Base-by-base conservation (phyloP, 2,888 invertebrate species). In the Phaonia tiefii region DNA sequence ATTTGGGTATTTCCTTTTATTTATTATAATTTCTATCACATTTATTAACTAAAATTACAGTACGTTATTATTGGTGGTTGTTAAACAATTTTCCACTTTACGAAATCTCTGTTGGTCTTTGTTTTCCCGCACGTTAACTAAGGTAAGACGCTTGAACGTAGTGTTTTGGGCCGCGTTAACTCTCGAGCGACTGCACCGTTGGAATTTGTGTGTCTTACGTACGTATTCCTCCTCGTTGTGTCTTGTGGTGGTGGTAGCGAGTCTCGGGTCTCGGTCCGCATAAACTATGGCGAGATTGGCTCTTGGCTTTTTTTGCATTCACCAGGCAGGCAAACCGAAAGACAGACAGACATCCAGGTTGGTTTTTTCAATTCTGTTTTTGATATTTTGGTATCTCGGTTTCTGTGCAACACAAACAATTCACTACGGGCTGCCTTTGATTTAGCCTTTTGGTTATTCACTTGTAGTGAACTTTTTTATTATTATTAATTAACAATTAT, bases 121-220 rank as follows among this genome's bases (percentile, higher is more conserved):
- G n/a, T n/a, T 51, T 80, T 78, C 81, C 81, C 81, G 81, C 78
- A 81, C 81, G 81, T 72, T 78, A 75, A 72, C 78, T 78, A 71
- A 75, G 72, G 71, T 75, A 75, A 78, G 81, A 81, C 81, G 81
- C 81, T 81, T 81, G 75, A 81, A 78, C 81, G 81, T 78, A 81
- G 75, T 78, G 81, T 78, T 75, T 78, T 81, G 78, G 78, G 81
- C 78, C 81, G 81, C 78, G 78, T 75, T 81, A 69, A 72, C 78
- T 78, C 75, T 63, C 81, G 78, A 75, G 81, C 81, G 72, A 81
- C 81, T 81, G 81, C 81, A 81, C 78, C 81, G 72, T 81, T 81
- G 81, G 81, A 81, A 78, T 78, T 70, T 67, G 39, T 60, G 31
- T 31, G 31, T 46, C 69, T 63, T 77, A 25, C 17, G 63, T 63